Base-by-base conservation (phyloP, 2,888 invertebrate genomes). In the Callosobruchus maculatus region DNA sequence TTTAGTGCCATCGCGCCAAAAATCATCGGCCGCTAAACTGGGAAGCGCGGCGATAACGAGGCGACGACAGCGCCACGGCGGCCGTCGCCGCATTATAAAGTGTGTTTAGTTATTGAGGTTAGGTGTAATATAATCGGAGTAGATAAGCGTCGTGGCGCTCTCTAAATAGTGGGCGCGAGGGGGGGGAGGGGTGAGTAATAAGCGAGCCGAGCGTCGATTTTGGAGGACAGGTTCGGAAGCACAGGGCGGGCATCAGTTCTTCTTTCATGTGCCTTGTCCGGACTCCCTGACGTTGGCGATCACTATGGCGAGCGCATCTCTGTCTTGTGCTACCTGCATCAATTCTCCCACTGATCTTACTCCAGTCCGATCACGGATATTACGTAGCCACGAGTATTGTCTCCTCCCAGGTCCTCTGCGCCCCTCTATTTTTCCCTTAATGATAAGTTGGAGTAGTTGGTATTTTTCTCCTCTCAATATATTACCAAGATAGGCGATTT, bases 41-140 rank as follows among this genome's bases (percentile, higher is more conserved):
- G 9, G 49, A 49, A 49, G 49, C 13, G 49, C 13, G 49, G 49
- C 13, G 49, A 49, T 49, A 49, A 49, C 49, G 49, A 49, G 49
- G 49, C 49, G 49, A 13, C 68, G 68, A 73, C 70, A 74, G 68
- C 67, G 69, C 71, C 31, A 68, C 74, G 77, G n/a, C n/a, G n/a
- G n/a, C 73, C 77, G 70, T 30, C n/a, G 72, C 71, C 73, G 71
- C 77, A 76, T 81, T 81, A 79, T 81, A 81, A 81, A 81, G 80
- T 80, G 78, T 81, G 79, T 81, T 81, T 80, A 80, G 81, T 83
- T 84, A 83, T 84, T 84, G 83, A 83, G 83, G 84, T 84, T 83
- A 84, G 81, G 84, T 84, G 83, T 80, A 83, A 83, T 81, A 82
- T 84, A 84, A 84, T 82, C 83, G 82, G 80, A 80, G 79, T 82